Evolutionary conservation across 2,113 vertebrate genomes (phyloP), one percentile per base, ranked within the genome.

Genomic region (Passer montanus): DNA sequence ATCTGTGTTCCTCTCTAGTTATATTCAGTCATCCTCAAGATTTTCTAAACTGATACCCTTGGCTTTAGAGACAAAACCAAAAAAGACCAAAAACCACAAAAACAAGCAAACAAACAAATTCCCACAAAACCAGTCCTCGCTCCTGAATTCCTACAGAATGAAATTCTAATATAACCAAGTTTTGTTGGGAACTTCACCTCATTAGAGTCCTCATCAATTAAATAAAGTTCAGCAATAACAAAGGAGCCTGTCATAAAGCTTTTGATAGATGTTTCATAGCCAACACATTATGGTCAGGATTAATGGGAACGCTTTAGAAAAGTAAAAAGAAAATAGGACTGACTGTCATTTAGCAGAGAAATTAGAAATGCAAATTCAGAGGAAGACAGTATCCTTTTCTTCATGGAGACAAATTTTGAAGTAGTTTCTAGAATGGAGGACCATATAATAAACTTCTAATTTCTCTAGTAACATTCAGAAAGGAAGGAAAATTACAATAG

Each of bases 381-480:
- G 63, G 68, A 87, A 97, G 94, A 96, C 62, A 90, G 89, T 70
- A 97, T 90, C 92, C 89, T 94, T 97, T 97, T 95, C 93, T 97
- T 96, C 93, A 74, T 59, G 72, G 33, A 95, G 70, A 94, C 91
- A 93, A 77, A 92, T 97, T 97, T 92, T 67, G 93, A 97, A 98
- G 95, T 89, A 94, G 83, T 97, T 98, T 98, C 84, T 94, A 92
- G 88, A 95, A 98, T 96, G 93, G 73, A 52, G 81, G 70, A 95
- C 78, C 63, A 5, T 80, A 95, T 95, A 97, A 98, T 97, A 98
- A 98, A 98, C 97, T 98, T 97, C 96, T 97, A 95, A 97, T 98
- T 98, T 97, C 84, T 97, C 97, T 43, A 96, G 90, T 72, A 97
- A 88, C 85, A 94, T 94, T 95, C 96, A 91, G 95, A 96, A 97